A percentile compares a stretch with the other conserved stretches of the same genome.
phyloP scores from a whole-genome alignment of 2,888 invertebrate species.

The Lumbricus terrestris region DNA sequence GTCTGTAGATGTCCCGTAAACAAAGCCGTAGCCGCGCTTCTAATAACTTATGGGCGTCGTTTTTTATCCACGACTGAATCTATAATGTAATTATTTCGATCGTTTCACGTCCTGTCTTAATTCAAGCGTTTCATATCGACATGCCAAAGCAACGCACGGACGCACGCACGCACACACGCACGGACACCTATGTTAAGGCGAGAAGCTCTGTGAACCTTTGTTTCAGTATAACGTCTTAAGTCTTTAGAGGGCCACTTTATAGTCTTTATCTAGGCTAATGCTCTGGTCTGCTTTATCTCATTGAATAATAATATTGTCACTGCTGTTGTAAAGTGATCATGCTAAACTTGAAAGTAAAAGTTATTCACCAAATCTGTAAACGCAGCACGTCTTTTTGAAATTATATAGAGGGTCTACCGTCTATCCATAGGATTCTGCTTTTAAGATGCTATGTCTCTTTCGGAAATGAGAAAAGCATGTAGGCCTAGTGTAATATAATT shows the following conservation, averaged over 20 bases:
- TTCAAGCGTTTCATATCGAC: background rate
- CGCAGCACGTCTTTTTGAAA: no score
- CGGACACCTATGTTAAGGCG: background rate
- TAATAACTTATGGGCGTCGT: background rate
- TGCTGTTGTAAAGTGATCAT: no score
- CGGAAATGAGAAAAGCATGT: no score
- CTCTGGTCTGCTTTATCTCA: no score
- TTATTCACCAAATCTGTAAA: no score
- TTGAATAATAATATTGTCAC: no score
- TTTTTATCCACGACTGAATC: background rate
- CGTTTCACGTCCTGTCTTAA: background rate
- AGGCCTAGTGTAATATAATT: no score
- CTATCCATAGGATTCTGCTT: no score
- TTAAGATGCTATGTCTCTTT: no score
- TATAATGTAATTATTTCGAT: slow-evolving; percentile 3
- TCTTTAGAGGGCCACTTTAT: background rate
- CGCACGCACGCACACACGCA: background rate
- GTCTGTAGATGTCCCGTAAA: background rate
- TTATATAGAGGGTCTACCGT: no score
- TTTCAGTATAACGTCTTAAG: background rate
- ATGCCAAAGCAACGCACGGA: background rate
- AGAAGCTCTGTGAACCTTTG: background rate
- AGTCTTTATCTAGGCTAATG: no score
- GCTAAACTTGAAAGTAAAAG: no score
- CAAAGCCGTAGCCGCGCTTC: background rate